Evolutionary conservation across 2,113 vertebrate genomes (phyloP), one percentile per base, ranked within the genome.

Genomic region (Stictonetta naevosa): DNA sequence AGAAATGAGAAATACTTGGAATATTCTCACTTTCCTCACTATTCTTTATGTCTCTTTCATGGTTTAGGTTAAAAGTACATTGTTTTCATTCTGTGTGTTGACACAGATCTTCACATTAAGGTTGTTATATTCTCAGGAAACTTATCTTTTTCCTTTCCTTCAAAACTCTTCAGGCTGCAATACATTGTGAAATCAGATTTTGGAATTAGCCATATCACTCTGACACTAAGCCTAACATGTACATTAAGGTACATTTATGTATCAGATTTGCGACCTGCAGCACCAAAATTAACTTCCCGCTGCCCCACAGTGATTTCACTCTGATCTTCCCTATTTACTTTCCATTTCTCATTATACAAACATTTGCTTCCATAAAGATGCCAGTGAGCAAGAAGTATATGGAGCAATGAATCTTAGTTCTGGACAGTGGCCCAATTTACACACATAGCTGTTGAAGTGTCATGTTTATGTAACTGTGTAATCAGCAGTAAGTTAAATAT

Each of bases 191-290:
- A 92, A 23, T 44, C 25, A 82, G 78, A 78, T 63, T 21, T 26
- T 64, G 50, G 53, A 84, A 75, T 92, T 69, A 90, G 18, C 40
- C 77, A 3, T 28, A 34, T 50, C 68, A 33, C 25, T 76, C 50
- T 81, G 66, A 81, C 76, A 56, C 52, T 67, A 82, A 92, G 69
- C n/a, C 55, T 62, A 84, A 58, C 12, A 13, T n/a, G 42, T 74
- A 58, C 62, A 64, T 88, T 90, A 77, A 77, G 53, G 86, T 46
- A 53, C 23, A 50, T 62, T 83, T 83, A 71, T 81, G 46, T 50
- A 60, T 58, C 50, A 74, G 48, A 76, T 88, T 90, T 88, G 88
- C 68, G 86, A 71, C 75, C 50, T 69, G 76, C 62, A 93, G 89
- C n/a, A 34, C 11, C 5, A 64, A 82, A 94, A 95, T 58, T 87